Base-by-base conservation (phyloP, 2,888 invertebrate genomes). In the Sceliomorpha sp. region DNA sequence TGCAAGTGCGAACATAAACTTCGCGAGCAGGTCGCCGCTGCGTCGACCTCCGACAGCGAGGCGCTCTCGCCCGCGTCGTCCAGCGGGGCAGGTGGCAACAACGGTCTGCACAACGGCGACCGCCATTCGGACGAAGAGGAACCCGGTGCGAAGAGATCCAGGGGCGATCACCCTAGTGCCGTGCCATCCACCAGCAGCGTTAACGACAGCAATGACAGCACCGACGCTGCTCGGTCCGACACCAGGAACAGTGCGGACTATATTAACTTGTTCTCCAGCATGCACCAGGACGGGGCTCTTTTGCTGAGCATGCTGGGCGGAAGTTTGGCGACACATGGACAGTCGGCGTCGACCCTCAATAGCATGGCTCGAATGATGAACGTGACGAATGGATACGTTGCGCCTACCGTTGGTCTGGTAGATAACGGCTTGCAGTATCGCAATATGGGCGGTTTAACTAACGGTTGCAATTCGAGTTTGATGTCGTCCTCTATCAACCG, bases 1-100 rank as follows among this genome's bases (percentile, higher is more conserved):
- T 96, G 95, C 89, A 96, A 96, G 88, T 94, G 95, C 83, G 95
- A 95, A 83, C 93, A 94, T 78, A 95, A 95, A 87, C 89, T 92
- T 1, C 88, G 93, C 73, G 91, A 93, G 85, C 24, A 78, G 83
- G 4, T 84, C 87, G 7, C 86, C n/a, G n/a, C n/a, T n/a, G n/a
- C n/a, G n/a, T 9, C 20, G 20, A 4, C 20, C 2, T 20, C 5
- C 5, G 2, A 2, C 5, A 4, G 3, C 2, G 5, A 5, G 5
- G 5, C 3, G 5, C 2, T 2, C 5, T 5, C 2, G 3, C 5
- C 20, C 5, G 20, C 20, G 2, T 4, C 20, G 20, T 4, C 3
- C 82, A 74, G n/a, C n/a, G n/a, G n/a, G n/a, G n/a, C n/a, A n/a
- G n/a, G n/a, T n/a, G n/a, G n/a, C n/a, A n/a, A n/a, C n/a, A n/a